Evolutionary conservation across 2,113 vertebrate species (phyloP).

Genomic region (Chaetorhynchus papuensis): DNA sequence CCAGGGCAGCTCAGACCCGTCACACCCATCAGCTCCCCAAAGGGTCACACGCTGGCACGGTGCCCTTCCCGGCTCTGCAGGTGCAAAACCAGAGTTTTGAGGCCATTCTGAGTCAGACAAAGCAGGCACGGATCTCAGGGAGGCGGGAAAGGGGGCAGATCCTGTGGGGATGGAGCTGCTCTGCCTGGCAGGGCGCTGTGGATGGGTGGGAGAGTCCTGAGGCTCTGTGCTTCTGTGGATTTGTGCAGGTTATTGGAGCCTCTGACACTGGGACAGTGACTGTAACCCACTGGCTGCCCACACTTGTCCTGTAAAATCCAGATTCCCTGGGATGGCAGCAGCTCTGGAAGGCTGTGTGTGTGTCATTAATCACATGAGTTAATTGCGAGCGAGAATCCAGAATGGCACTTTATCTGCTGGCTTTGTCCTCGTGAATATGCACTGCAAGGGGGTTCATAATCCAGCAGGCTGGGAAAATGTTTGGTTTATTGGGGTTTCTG

Average conservation of each 20-base stretch:
- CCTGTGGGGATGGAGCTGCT: not conserved
- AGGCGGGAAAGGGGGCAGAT: not conserved
- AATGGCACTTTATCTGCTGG: not conserved
- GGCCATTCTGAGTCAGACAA: not conserved
- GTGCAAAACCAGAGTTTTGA: not conserved
- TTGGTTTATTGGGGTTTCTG: not conserved
- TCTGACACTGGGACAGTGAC: not conserved
- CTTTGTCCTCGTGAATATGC: not conserved
- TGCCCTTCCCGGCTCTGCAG: not conserved
- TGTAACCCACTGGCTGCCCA: rapidly evolving
- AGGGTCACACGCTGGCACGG: not conserved
- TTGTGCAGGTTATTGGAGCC: not conserved
- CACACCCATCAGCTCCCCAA: not conserved
- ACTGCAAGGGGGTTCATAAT: not conserved
- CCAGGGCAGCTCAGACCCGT: not conserved
- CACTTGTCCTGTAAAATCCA: rapidly evolving
- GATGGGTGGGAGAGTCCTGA: not conserved
- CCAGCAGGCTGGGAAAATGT: not conserved
- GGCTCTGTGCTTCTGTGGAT: not conserved
- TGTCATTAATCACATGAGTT: not conserved
- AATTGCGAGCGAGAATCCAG: not conserved
- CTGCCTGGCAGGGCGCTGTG: not conserved
- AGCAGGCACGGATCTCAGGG: not conserved
- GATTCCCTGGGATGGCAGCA: not conserved
- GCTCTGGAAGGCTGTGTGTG: not conserved